A percentile compares a stretch with the other conserved stretches of the same genome.
Evolutionary conservation across 2,888 invertebrate genomes (phyloP).

Genomic region (Macaria notata): DNA sequence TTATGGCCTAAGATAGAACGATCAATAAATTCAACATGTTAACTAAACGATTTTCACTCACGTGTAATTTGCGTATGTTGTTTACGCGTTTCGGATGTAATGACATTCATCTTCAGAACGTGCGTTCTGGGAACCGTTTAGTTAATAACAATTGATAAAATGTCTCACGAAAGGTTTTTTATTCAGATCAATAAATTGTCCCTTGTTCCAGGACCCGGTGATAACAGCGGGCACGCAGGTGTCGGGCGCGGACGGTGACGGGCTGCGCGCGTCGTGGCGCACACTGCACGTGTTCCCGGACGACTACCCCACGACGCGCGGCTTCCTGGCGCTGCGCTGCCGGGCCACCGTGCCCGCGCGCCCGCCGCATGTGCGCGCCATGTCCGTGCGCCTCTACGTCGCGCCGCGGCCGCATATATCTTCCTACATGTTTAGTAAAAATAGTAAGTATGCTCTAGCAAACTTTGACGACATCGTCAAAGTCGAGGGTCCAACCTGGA

Average conservation of each 20-base stretch:
- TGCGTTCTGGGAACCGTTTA: too few species aligned
- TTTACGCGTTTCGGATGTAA: too few species aligned
- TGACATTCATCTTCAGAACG: too few species aligned
- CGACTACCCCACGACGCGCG: conserved; percentile 69
- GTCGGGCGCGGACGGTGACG: conserved; percentile 71
- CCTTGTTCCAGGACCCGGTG: conserved; percentile 59
- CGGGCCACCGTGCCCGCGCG: conserved; percentile 64
- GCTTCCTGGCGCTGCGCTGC: conserved; percentile 67
- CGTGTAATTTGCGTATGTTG: too few species aligned
- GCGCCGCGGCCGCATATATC: conserved; percentile 72
- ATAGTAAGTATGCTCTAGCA: conserved; percentile 58
- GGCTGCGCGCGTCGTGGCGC: conserved; percentile 70
- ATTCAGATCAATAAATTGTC: not conserved
- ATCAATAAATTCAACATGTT: too few species aligned
- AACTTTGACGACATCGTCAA: too few species aligned
- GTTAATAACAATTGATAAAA: too few species aligned
- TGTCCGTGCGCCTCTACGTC: conserved; percentile 73
- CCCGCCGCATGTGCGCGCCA: conserved; percentile 64
- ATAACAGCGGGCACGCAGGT: conserved; percentile 65
- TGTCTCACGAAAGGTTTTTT: too few species aligned
- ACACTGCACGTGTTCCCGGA: conserved; percentile 70
- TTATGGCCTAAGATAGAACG: too few species aligned
- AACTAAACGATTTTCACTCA: too few species aligned
- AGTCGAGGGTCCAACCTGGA: too few species aligned
- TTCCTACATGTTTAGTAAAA: conserved; percentile 77